Conservation (phyloP, 35 echinoderm and acorn worm genomes). For the Lytechinus pictus region DNA sequence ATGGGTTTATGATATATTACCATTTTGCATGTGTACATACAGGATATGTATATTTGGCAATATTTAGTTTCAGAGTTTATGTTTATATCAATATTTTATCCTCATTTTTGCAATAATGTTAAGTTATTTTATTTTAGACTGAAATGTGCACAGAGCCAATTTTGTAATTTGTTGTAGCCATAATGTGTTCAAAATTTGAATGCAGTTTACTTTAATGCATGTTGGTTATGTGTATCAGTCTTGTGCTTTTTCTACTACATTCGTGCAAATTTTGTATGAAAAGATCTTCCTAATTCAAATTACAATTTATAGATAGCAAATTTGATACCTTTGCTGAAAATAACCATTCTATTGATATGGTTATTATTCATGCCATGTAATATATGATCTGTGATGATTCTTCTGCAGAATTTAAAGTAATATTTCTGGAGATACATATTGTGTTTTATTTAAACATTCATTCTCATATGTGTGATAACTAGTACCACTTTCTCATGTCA, state of each 20-base stretch:
- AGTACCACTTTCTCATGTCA: no score
- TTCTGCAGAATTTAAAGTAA: no score
- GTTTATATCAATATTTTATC: neutral
- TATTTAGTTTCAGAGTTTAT: neutral
- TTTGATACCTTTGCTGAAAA: neutral
- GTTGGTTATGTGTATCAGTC: neutral
- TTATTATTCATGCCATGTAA: neutral
- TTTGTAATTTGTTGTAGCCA: neutral
- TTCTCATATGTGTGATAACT: no score
- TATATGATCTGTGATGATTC: neutral
- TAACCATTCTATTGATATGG: neutral
- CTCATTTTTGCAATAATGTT: neutral
- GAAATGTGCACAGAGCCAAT: conserved; percentile 3
- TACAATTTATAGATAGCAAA: neutral
- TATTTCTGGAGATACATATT: no score
- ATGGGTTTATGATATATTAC: neutral
- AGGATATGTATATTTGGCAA: conserved; percentile 12
- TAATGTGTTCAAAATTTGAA: neutral
- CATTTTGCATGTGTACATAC: neutral
- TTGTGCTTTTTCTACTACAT: neutral
- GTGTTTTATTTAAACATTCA: no score
- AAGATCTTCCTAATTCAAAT: neutral
- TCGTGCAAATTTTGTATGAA: conserved; percentile 1
- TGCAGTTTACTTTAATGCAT: neutral
- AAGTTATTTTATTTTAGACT: neutral